A percentile compares a stretch with the other conserved stretches of the same genome.
Evolutionary conservation across 2,888 invertebrate species (phyloP).

Genomic region (Carabus problematicus): DNA sequence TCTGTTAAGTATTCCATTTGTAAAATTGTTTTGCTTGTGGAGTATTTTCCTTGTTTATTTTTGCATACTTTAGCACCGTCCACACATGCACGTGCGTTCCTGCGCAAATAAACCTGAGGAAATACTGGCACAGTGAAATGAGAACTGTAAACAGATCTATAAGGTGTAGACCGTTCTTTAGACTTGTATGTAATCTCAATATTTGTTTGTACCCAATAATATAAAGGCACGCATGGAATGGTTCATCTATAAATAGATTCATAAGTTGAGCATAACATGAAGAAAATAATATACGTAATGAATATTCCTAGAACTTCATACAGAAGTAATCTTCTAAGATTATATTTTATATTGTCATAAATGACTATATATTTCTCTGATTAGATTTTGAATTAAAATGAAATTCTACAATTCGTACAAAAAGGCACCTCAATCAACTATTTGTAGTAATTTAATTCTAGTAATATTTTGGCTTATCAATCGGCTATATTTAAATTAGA

Average conservation of each 20-base stretch:
- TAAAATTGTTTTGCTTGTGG: slow-evolving; percentile 23
- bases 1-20: slow-evolving; percentile 8
- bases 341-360: too few relatives aligned
- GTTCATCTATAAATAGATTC: neutral
- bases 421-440: too few relatives aligned
- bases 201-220: slow-evolving; percentile 3
- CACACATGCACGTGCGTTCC: slow-evolving; percentile 4
- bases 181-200: slow-evolving; percentile 6
- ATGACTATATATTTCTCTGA: too few relatives aligned
- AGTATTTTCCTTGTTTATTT: slow-evolving; percentile 32
- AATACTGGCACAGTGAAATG: slow-evolving; percentile 8
- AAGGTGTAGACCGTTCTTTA: neutral
- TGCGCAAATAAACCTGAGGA: slow-evolving; percentile 26
- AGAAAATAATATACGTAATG: too few relatives aligned
- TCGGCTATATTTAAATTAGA: too few relatives aligned
- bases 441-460: too few relatives aligned
- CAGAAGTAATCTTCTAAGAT: too few relatives aligned
- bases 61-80: slow-evolving; percentile 20
- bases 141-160: slow-evolving; percentile 6
- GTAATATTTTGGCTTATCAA: too few relatives aligned
- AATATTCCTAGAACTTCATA: too few relatives aligned
- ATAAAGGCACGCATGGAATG: neutral
- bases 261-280: too few relatives aligned
- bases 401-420: too few relatives aligned
- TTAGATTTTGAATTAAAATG: too few relatives aligned